A percentile compares a stretch with the other conserved stretches of the same genome.
phyloP scores from a whole-genome alignment of 2,888 invertebrate genomes.

The Onchidella celtica region DNA sequence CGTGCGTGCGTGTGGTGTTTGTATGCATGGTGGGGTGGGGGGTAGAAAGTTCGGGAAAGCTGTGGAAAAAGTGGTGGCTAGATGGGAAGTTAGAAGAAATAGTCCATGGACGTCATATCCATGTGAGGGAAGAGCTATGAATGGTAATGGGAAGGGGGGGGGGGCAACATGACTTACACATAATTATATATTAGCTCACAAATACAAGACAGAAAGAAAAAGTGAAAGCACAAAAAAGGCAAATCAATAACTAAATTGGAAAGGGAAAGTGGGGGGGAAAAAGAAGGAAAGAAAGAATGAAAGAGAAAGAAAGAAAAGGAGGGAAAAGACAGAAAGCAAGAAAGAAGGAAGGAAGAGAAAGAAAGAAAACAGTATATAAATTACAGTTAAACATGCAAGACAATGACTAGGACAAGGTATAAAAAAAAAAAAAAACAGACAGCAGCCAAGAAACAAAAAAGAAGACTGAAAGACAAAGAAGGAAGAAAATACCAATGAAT shows the following conservation, averaged over 20 bases:
- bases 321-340: background rate
- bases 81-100: background rate
- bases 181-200: no score
- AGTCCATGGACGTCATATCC: background rate
- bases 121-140: background rate
- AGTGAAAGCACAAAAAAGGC: background rate
- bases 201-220: background rate
- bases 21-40: no score
- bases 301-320: conserved; percentile 21
- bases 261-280: background rate
- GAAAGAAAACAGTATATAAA: background rate
- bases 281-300: conserved; percentile 22
- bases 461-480: no score
- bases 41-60: no score
- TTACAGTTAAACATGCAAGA: no score
- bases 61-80: background rate
- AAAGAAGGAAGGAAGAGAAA: background rate
- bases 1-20: no score
- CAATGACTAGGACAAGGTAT: no score
- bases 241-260: no score
- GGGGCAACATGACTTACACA: background rate
- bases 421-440: no score
- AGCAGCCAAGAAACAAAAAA: no score
- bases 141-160: background rate
- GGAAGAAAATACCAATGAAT: no score